Base-by-base conservation (phyloP, 2,797 vertebrate genomes). In the Gouania willdenowi region DNA sequence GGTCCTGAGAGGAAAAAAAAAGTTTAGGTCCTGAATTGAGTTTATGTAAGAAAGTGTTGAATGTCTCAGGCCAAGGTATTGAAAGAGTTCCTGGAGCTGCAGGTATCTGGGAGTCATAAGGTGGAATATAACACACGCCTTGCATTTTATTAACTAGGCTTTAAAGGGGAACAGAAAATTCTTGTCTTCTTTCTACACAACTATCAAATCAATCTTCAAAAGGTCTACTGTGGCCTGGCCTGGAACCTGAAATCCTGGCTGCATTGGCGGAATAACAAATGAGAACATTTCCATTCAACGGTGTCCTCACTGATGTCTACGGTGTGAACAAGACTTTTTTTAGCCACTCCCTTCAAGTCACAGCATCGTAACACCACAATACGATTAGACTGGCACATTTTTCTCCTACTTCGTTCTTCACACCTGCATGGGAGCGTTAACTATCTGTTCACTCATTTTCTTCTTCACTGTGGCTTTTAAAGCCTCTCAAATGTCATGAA, bases 291-390 rank as follows among this genome's bases (percentile, higher is more conserved):
- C 48, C 20, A 62, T 67, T 53, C 49, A 43, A 22, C 45, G 37
- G 50, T 41, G 6, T 63, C 39, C 24, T 22, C 30, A 3, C 38
- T 37, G 42, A 45, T 52, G 56, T 60, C 50, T 41, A 24, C 54
- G 41, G 33, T 29, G 55, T 46, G 54, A 60, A 66, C 60, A 22
- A 66, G 62, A 76, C 71, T 46, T 66, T 76, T n/a, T 56, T 55
- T 23, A 67, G 49, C 34, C 46, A 30, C 51, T 66, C 46, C 48
- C 58, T 57, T 64, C 33, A 49, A 68, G 59, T 74, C 56, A 50
- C 45, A 56, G n/a, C 55, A 40, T 41, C 57, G 62, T 30, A 47
- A 44, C 66, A 41, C 40, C 42, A 29, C 7, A 19, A 31, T 44
- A 25, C 71, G 60, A 80, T 72, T 71, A 68, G 43, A 41, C 19